Percentiles rank a stretch among this genome's conserved stretches.
phyloP scores from a whole-genome alignment of 2,113 vertebrate genomes.

The Hippocampus guttulatus region DNA sequence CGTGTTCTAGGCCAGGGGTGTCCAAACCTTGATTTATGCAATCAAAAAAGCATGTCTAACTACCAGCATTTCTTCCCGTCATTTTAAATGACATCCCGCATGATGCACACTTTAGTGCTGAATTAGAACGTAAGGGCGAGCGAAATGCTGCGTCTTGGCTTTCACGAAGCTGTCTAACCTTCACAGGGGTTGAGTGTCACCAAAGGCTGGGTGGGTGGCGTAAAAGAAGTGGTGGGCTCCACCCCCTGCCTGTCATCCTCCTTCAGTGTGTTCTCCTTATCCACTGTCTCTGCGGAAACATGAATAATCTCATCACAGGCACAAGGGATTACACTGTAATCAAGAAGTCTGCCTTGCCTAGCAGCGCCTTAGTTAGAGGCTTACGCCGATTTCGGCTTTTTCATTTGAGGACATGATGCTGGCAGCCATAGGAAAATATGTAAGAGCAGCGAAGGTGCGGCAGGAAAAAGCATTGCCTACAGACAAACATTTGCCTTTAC shows the following conservation, averaged over 20 bases:
- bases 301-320: conserved; percentile 37
- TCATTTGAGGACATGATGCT: conserved; percentile 22
- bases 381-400: conserved; percentile 27
- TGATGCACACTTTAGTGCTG: conserved; percentile 8
- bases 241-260: conserved; percentile 42
- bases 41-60: conserved; percentile 6
- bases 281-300: conserved; percentile 55
- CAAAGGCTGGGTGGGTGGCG: conserved; percentile 27
- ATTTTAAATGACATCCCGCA: conserved; percentile 3
- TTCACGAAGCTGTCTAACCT: conserved; percentile 59
- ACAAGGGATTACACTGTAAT: conserved; percentile 38
- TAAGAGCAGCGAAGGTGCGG: conserved; percentile 42
- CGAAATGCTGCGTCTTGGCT: conserved; percentile 13
- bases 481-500: conserved; percentile 64
- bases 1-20: no score
- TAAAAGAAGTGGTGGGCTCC: conserved; percentile 25
- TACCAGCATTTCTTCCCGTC: conserved; percentile 1
- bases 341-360: conserved; percentile 22
- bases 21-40: not conserved
- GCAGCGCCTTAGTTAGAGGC: conserved; percentile 22
- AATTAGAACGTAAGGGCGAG: conserved; percentile 28
- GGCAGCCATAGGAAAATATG: conserved; percentile 39
- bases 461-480: conserved; percentile 57
- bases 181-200: conserved; percentile 60
- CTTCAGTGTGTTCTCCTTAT: conserved; percentile 65